phyloP scores from a whole-genome alignment of 2,888 invertebrate species.

The Drosophila peninsularis region DNA sequence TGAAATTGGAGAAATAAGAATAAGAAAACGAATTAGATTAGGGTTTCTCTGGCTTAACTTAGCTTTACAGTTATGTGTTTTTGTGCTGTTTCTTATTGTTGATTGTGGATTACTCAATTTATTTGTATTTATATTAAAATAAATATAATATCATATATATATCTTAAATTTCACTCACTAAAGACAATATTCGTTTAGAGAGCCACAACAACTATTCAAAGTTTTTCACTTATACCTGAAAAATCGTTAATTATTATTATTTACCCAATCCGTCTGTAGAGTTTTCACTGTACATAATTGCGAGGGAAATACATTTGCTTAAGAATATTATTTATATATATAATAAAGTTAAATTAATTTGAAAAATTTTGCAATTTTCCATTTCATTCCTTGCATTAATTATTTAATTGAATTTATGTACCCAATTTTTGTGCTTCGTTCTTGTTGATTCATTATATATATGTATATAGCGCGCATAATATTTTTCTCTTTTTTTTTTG shows the following conservation, averaged over 20 bases:
- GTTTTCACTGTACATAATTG: not conserved
- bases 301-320: not conserved
- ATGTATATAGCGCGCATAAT: constrained; percentile 12
- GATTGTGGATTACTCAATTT: no score
- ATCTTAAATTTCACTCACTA: no score
- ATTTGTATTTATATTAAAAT: no score
- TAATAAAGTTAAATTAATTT: not conserved
- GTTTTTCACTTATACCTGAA: no score
- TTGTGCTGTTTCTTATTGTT: not conserved
- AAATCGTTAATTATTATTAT: no score
- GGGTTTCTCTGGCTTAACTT: not conserved
- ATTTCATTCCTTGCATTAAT: not conserved
- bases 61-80: no score
- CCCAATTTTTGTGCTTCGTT: constrained; percentile 7
- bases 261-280: not conserved
- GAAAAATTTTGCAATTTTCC: not conserved
- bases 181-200: no score
- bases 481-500: constrained; percentile 16
- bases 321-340: not conserved
- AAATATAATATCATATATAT: not conserved
- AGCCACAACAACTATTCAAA: no score
- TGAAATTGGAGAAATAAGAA: not conserved
- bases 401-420: not conserved
- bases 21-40: not conserved
- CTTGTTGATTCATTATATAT: constrained; percentile 16